Conservation (phyloP, 2,797 vertebrate genomes). For the Chaetodon trifasciatus region DNA sequence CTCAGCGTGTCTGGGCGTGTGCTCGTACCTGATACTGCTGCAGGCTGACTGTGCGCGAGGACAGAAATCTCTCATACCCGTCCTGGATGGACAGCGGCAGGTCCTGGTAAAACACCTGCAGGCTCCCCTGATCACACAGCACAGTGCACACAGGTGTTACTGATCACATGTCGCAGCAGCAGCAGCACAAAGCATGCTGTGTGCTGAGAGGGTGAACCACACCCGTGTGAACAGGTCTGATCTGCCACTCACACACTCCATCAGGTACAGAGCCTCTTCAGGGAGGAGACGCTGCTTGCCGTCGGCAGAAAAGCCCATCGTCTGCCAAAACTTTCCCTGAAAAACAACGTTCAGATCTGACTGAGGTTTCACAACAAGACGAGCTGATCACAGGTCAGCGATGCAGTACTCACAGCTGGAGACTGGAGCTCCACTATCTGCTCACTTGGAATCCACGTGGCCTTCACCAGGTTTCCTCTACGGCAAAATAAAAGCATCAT, state of each 20-base stretch:
- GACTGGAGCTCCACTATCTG: constrained; percentile 89
- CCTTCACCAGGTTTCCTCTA: constrained; percentile 91
- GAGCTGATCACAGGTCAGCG: background rate
- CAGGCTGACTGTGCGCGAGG: constrained; percentile 82
- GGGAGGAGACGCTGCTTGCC: constrained; percentile 92
- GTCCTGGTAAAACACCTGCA: constrained; percentile 91
- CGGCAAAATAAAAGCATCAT: constrained; percentile 1
- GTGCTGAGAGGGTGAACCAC: background rate
- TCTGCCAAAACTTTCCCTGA: constrained; percentile 99
- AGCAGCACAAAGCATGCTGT: background rate
- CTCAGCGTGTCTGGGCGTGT: fast-evolving
- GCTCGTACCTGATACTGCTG: constrained; percentile 92
- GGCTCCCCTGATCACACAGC: constrained; percentile 87
- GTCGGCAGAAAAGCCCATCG: constrained; percentile 92
- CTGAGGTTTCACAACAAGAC: background rate
- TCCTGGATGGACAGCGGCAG: constrained; percentile 94
- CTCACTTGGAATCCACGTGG: constrained; percentile 89
- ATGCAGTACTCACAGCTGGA: constrained; percentile 90
- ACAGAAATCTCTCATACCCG: constrained; percentile 91
- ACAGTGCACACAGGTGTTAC: background rate
- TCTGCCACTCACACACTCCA: constrained; percentile 94
- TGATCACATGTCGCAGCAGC: too few relatives aligned
- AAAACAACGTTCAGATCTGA: background rate
- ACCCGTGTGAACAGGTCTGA: constrained; percentile 3
- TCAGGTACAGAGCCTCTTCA: constrained; percentile 95